Conservation (phyloP, 2,113 vertebrate genomes). For the Chloebia gouldiae region DNA sequence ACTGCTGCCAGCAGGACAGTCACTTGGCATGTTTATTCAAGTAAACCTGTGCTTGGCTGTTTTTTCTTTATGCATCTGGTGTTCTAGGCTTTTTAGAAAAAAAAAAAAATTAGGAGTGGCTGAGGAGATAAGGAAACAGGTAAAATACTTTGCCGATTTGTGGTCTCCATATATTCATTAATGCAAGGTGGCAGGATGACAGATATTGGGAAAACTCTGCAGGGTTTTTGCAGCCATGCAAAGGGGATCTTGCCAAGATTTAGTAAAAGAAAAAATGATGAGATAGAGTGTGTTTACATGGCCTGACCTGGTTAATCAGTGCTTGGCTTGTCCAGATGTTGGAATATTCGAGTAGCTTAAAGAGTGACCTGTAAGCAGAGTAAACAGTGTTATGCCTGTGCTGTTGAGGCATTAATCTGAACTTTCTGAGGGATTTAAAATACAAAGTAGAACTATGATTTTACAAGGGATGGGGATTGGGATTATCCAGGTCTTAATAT, state of each 20-base stretch:
- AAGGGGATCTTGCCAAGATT: background rate
- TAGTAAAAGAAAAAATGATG: background rate
- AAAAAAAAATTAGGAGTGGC: background rate
- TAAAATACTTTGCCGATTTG: slow-evolving; percentile 22
- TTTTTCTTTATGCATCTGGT: background rate
- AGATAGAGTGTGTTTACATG: background rate
- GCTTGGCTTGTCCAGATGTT: slow-evolving; percentile 40
- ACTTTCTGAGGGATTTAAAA: slow-evolving; percentile 46
- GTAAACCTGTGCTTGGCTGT: background rate
- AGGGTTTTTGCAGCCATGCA: background rate
- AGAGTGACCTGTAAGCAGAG: background rate
- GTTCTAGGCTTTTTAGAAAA: background rate
- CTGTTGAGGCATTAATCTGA: slow-evolving; percentile 11
- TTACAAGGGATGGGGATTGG: background rate
- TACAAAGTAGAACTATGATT: slow-evolving; percentile 41
- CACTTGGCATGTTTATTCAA: background rate
- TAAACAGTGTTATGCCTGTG: background rate
- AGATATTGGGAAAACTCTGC: background rate
- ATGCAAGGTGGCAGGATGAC: background rate
- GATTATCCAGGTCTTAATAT: slow-evolving; percentile 47
- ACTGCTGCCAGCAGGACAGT: background rate
- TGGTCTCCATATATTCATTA: background rate
- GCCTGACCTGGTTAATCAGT: background rate
- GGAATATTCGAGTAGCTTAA: background rate
- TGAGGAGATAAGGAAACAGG: background rate